Evolutionary conservation across 2,888 invertebrate species (phyloP).

Genomic region (Hipparchia sbordonii): DNA sequence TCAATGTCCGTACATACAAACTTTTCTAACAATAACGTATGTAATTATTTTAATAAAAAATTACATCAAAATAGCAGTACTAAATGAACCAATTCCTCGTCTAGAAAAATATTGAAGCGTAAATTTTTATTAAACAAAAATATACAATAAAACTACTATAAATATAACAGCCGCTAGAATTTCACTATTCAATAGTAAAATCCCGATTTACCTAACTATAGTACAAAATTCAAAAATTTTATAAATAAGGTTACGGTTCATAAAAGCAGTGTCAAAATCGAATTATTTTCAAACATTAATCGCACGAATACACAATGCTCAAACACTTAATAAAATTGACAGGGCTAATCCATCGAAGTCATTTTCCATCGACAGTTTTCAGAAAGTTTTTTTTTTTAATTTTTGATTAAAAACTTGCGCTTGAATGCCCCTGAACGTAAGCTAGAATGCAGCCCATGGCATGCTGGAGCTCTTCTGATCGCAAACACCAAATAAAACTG

Average conservation of each 20-base stretch:
- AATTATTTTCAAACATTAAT: conserved; percentile 37
- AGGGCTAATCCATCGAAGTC: background rate
- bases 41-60: conserved; percentile 31
- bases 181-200: conserved; percentile 81
- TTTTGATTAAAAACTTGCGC: background rate
- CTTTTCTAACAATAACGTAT: background rate
- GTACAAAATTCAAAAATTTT: conserved; percentile 53
- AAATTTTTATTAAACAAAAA: conserved; percentile 65
- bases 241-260: conserved; percentile 66
- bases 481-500: too few species aligned
- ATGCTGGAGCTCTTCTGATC: too few species aligned
- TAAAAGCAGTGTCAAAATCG: conserved; percentile 74
- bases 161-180: conserved; percentile 79
- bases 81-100: conserved; percentile 47
- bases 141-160: conserved; percentile 75
- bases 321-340: background rate
- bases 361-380: background rate
- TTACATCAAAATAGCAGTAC: conserved; percentile 44
- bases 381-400: background rate
- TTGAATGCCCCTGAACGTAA: too few species aligned
- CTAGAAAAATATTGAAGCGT: conserved; percentile 42
- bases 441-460: too few species aligned
- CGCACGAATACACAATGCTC: background rate
- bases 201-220: conserved; percentile 57
- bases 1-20: conserved; percentile 10